Base-by-base conservation (phyloP, 1,140 invertebrate species). In the Trialeurodes vaporariorum region DNA sequence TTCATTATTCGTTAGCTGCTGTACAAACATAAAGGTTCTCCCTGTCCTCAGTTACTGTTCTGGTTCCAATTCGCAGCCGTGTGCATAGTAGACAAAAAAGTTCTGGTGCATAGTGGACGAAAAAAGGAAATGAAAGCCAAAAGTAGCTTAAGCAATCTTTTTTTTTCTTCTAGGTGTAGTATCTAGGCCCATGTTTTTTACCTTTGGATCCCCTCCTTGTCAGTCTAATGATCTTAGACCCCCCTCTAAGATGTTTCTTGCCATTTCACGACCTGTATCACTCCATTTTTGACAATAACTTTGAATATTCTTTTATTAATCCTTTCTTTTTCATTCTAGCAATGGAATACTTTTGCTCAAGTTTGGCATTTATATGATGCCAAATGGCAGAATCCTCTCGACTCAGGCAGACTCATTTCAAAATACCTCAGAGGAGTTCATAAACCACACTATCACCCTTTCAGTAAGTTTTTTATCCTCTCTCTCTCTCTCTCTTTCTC, bases 301-400 rank as follows among this genome's bases (percentile, higher is more conserved):
- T 49, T 9, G 17, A 5, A 49, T 49, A 17, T 17, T 49, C 5
- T 49, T 5, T 49, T 49, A 9, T 17, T 49, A 17, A n/a, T n/a
- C n/a, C 1, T 60, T 68, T 67, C 63, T 62, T 62, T 65, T 61
- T 70, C 66, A 61, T 75, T n/a, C n/a, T n/a, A 98, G 93, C 96
- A 98, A 93, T 98, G 95, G 96, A 86, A 87, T 27, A 93, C 93
- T 27, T 94, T 98, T 83, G 86, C 92, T 25, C 81, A 92, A 69
- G 84, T 87, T 59, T 98, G 96, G 96, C 94, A 95, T 80, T 75
- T 98, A 65, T 98, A 87, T 77, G 95, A 98, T 83, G 93, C 93
- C 64, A 88, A 88, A 76, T 94, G 93, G 89, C 96, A 98, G 82
- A 95, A 98, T 82, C 94, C 94, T 21, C 94, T 90, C 75, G 75